Percentiles rank a stretch among this genome's conserved stretches.
Evolutionary conservation across 1,140 invertebrate genomes (phyloP).

Genomic region (Drosophila arawakana): DNA sequence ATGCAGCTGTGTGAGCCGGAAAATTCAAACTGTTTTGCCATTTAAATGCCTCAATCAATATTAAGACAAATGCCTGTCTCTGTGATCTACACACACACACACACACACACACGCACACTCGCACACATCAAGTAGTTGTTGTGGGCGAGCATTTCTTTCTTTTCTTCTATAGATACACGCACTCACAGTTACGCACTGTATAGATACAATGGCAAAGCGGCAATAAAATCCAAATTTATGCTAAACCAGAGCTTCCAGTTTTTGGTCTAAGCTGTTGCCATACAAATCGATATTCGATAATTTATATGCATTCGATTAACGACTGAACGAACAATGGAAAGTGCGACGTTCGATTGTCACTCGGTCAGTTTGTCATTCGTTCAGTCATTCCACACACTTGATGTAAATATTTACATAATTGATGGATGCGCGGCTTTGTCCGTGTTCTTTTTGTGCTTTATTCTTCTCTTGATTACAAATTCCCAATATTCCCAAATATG

Average conservation of each 20-base stretch:
- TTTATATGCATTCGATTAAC: constrained; percentile 20
- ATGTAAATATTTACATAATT: constrained; percentile 25
- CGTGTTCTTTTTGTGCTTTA: neutral
- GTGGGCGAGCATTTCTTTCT: no score
- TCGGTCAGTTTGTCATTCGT: constrained; percentile 6
- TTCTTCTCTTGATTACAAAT: neutral
- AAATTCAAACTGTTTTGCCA: constrained; percentile 58
- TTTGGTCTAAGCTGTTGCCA: constrained; percentile 33
- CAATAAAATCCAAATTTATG: constrained; percentile 65
- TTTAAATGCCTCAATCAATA: constrained; percentile 69
- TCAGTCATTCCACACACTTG: constrained; percentile 7
- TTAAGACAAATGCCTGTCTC: constrained; percentile 3
- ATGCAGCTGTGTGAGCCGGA: constrained; percentile 68
- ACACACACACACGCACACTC: neutral
- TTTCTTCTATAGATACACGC: no score
- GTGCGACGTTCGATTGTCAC: constrained; percentile 28
- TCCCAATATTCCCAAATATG: neutral
- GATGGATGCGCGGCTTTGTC: constrained; percentile 7
- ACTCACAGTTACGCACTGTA: no score
- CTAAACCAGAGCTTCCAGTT: constrained; percentile 63
- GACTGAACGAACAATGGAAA: constrained; percentile 6
- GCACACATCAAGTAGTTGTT: neutral
- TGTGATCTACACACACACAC: constrained; percentile 2
- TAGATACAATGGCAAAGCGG: constrained; percentile 30
- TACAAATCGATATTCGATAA: constrained; percentile 44